Conservation (phyloP, 37 sponge, comb jelly and placozoan species). For the Sycon ciliatum region DNA sequence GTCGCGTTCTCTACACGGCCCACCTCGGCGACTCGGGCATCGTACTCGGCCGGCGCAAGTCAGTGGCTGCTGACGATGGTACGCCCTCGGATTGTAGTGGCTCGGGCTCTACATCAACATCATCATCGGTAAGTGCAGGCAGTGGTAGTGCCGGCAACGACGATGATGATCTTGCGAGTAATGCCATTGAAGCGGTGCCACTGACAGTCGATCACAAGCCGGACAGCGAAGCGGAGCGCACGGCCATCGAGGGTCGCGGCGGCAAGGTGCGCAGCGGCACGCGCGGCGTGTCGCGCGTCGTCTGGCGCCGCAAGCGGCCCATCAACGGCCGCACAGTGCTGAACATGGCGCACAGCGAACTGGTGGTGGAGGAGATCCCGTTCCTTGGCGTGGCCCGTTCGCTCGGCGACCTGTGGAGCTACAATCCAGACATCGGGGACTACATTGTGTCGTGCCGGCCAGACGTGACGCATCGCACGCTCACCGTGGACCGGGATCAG, state of each 20-base stretch:
- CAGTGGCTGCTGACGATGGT: not conserved
- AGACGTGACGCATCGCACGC: conserved; percentile 50
- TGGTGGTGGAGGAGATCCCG: conserved; percentile 36
- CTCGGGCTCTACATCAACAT: too few relatives aligned
- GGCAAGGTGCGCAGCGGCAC: conserved; percentile 44
- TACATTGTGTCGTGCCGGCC: conserved; percentile 81
- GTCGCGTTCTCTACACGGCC: conserved; percentile 62
- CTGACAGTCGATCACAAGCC: conserved; percentile 91
- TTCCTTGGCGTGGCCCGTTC: conserved; percentile 85
- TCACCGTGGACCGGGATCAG: conserved; percentile 40
- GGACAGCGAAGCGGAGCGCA: conserved; percentile 57
- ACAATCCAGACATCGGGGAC: conserved; percentile 37
- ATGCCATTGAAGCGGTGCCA: conserved; percentile 33
- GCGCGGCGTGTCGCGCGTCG: conserved; percentile 71
- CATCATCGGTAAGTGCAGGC: too few relatives aligned
- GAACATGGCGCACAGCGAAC: conserved; percentile 16
- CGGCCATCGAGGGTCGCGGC: conserved; percentile 50
- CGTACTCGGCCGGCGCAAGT: conserved; percentile 33
- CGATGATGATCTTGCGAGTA: conserved; percentile 24
- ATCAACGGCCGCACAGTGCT: not conserved
- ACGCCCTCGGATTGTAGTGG: too few relatives aligned
- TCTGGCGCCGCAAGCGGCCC: conserved; percentile 61
- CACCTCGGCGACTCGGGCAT: conserved; percentile 87
- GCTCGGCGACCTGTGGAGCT: conserved; percentile 92
- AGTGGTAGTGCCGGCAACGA: too few relatives aligned